Percentiles rank a stretch among this genome's conserved stretches.
Conservation (phyloP, 2,797 vertebrate genomes). For the Arctocebus calabarensis region DNA sequence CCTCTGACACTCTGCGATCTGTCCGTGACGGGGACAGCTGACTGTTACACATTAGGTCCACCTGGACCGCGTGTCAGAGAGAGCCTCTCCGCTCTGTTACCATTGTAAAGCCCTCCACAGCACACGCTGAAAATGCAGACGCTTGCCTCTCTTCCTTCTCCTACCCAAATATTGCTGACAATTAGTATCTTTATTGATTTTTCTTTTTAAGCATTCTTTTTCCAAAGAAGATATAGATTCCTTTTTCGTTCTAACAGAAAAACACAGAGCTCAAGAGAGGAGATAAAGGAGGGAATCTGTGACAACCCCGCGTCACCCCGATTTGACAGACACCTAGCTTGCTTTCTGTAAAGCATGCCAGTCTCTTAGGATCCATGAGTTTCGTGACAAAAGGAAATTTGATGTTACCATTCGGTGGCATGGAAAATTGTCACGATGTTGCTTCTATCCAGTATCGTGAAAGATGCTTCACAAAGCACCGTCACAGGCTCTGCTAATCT, state of each 20-base stretch:
- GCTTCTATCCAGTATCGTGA: constrained; percentile 58
- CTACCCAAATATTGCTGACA: constrained; percentile 12
- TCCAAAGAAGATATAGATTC: constrained; percentile 64
- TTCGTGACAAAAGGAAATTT: constrained; percentile 61
- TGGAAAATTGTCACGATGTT: constrained; percentile 53
- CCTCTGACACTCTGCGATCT: not conserved
- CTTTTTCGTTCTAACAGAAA: constrained; percentile 66
- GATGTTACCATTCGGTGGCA: constrained; percentile 53
- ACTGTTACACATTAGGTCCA: not conserved
- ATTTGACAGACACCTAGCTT: constrained; percentile 67
- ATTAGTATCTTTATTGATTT: constrained; percentile 45
- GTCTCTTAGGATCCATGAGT: constrained; percentile 66
- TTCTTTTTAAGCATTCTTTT: constrained; percentile 75
- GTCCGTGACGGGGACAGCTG: not conserved
- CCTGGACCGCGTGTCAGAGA: not conserved
- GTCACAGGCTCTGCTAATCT: constrained; percentile 51
- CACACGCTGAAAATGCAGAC: not conserved
- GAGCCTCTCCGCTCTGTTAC: not conserved
- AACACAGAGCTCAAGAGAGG: constrained; percentile 46
- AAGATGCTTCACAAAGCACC: constrained; percentile 48
- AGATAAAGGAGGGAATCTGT: constrained; percentile 57
- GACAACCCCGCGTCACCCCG: constrained; percentile 8
- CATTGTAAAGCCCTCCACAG: not conserved
- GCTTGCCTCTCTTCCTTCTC: not conserved
- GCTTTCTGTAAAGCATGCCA: constrained; percentile 67